Base-by-base conservation (phyloP, 1,140 invertebrate species). In the Tyrophagus putrescentiae region DNA sequence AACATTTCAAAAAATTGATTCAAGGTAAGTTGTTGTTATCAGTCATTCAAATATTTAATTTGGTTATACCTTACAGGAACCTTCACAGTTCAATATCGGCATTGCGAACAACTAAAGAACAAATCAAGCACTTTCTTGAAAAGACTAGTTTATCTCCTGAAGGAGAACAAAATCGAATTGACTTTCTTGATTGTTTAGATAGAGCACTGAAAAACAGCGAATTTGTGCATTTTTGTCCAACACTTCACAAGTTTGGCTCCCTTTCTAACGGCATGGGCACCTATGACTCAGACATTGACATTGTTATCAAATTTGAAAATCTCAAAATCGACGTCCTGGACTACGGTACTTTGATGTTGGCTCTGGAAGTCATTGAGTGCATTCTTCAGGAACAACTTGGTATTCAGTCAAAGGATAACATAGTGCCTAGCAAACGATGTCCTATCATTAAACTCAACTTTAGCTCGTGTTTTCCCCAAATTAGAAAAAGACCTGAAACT, bases 401-500 rank as follows among this genome's bases (percentile, higher is more conserved):
- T 13, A 3, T 54, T 4, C 52, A 25, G 27, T 31, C 13, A 28
- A 13, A 27, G 13, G 25, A 31, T 33, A 23, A 42, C 25, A 54
- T 54, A 21, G 25, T 54, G 11, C 52, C 13, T 13, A 54, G 52
- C 25, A 13, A 27, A 2, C 27, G 52, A 21, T 54, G 52, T 54
- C 52, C 52, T 27, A 54, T 54, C 5, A 54, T 54, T 33, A 54
- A 54, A 33, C 28, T 54, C 13, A 54, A 54, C 27, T 54, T 54
- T 54, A 13, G 13, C 25, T 7, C 9, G n/a, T 54, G 52, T 25
- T 54, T 54, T 27, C 52, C 13, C 18, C 18, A 7, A 13, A 54
- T 2, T 16, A 25, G 25, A 13, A n/a, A n/a, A 13, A 54, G 13
- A 3, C 3, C 11, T 2, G 25, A 54, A n/a, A n/a, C 21, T 13